These are phyloP conservation scores for Rhopalosiphum maidis DNA, from an alignment of 1,140 invertebrate species.

Conservation along the genomic window DNA sequence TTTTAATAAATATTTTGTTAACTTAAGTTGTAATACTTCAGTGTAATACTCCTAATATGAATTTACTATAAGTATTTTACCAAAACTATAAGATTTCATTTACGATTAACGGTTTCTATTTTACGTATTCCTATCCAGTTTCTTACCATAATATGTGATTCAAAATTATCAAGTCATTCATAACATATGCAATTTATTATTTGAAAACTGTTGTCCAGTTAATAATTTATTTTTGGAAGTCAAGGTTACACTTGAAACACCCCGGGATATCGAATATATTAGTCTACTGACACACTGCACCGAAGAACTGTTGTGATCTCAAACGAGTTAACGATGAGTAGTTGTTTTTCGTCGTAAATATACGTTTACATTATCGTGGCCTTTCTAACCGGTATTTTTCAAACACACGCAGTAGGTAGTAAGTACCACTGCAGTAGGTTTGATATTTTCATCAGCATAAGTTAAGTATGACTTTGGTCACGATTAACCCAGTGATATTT, in stretches of 20 bases:
- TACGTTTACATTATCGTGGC: background rate
- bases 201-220: background rate
- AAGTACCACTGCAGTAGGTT: background rate
- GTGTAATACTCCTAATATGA: no score
- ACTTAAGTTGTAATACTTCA: no score
- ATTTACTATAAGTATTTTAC: background rate
- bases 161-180: background rate
- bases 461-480: background rate
- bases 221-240: background rate
- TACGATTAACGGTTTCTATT: constrained; percentile 15
- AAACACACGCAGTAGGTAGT: background rate
- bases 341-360: constrained; percentile 22
- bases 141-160: background rate
- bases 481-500: background rate
- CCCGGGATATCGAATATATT: constrained; percentile 8
- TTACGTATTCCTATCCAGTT: background rate
- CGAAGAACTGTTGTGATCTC: background rate
- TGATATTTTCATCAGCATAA: background rate
- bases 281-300: constrained; percentile 32
- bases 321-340: constrained; percentile 36
- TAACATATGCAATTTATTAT: background rate
- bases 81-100: background rate
- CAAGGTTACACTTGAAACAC: constrained; percentile 22
- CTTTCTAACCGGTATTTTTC: constrained; percentile 47
- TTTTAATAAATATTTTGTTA: background rate